These are phyloP conservation scores for Monopis laevigella DNA, from an alignment of 2,888 invertebrate genomes.

Conservation along the genomic window DNA sequence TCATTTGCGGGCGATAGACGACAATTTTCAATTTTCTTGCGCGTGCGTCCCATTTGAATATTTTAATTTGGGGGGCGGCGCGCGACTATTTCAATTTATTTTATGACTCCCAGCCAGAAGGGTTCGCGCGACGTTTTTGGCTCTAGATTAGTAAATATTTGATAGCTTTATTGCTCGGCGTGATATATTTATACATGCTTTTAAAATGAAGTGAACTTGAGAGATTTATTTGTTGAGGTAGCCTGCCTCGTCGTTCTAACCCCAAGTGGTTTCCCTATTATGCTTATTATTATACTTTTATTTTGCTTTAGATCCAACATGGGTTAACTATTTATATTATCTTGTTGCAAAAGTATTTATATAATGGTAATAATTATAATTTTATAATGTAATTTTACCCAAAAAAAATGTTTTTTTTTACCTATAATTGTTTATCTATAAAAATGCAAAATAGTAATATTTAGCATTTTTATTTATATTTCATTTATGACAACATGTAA, in stretches of 20 bases:
- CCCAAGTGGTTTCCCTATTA: slow-evolving; percentile 3
- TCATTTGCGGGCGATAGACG: slow-evolving; percentile 68
- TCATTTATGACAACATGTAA: no score
- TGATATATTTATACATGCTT: slow-evolving; percentile 57
- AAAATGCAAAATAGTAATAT: no score
- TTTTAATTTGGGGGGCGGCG: slow-evolving; percentile 67
- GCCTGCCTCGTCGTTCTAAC: no score
- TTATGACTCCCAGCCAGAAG: slow-evolving; percentile 63
- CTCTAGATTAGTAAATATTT: slow-evolving; percentile 67
- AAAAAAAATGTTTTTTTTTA: no score
- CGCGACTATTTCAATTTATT: slow-evolving; percentile 68
- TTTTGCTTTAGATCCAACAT: no score
- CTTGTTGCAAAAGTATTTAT: no score
- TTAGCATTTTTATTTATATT: no score
- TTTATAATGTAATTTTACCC: no score
- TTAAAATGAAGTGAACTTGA: slow-evolving; percentile 40
- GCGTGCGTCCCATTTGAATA: slow-evolving; percentile 69
- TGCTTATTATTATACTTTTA: slow-evolving; percentile 2
- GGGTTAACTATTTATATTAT: no score
- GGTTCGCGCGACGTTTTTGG: slow-evolving; percentile 56
- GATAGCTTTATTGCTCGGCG: slow-evolving; percentile 63
- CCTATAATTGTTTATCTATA: no score
- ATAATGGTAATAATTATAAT: no score
- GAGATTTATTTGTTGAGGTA: slow-evolving; percentile 21
- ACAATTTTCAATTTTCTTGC: slow-evolving; percentile 69